Percentiles rank a stretch among this genome's conserved stretches.
Evolutionary conservation across 2,797 vertebrate species (phyloP).

Genomic region (Adrianichthys oophorus): DNA sequence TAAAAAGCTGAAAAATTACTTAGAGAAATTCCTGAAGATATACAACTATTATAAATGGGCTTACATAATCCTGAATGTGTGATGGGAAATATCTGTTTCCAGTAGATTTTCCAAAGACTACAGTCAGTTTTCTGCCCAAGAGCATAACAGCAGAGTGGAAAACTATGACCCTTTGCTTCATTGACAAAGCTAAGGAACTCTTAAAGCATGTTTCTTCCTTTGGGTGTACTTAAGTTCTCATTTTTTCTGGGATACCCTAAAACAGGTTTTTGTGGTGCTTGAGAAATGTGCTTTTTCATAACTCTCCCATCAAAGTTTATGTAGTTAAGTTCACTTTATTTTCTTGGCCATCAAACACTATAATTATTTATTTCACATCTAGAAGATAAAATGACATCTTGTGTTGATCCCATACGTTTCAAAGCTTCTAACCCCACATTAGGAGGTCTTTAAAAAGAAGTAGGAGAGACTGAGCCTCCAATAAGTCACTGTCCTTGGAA

Average conservation of each 20-base stretch:
- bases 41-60: background rate
- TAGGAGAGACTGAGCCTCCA: slow-evolving; percentile 13
- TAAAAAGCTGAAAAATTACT: slow-evolving; percentile 2
- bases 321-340: slow-evolving; percentile 1
- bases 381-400: background rate
- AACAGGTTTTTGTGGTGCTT: slow-evolving; percentile 16
- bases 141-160: slow-evolving; percentile 39
- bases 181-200: slow-evolving; percentile 17
- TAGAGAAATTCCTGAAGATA: background rate
- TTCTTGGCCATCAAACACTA: background rate
- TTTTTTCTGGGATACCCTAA: slow-evolving; percentile 9
- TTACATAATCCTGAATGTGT: slow-evolving; percentile 4
- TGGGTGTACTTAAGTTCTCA: slow-evolving; percentile 17
- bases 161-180: slow-evolving; percentile 37
- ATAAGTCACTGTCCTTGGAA: slow-evolving; percentile 35
- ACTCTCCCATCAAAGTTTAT: slow-evolving; percentile 12
- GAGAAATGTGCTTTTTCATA: slow-evolving; percentile 5
- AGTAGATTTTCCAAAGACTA: slow-evolving; percentile 9
- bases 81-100: slow-evolving; percentile 6
- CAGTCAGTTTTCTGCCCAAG: slow-evolving; percentile 10
- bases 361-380: slow-evolving; percentile 1
- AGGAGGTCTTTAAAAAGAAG: slow-evolving; percentile 15
- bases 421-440: background rate
- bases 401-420: background rate
- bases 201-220: slow-evolving; percentile 15